Evolutionary conservation across 2,797 vertebrate genomes (phyloP).

Genomic region (Apogon talboti): DNA sequence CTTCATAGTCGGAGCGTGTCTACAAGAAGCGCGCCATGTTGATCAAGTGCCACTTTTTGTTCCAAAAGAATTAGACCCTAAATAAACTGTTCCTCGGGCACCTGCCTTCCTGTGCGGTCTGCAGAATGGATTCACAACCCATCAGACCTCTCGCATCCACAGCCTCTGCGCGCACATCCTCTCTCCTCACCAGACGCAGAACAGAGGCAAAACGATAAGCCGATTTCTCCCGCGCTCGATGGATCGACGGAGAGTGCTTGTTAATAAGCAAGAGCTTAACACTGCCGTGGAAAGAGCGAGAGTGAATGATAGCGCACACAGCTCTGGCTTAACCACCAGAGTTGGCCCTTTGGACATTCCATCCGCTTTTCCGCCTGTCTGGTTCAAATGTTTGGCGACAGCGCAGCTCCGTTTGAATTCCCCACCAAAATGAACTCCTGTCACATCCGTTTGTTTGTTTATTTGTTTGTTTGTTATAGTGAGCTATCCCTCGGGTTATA

Average conservation of each 20-base stretch:
- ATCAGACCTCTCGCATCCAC: slow-evolving; percentile 43
- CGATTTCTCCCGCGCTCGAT: slow-evolving; percentile 55
- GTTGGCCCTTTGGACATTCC: slow-evolving; percentile 44
- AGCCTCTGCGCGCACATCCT: slow-evolving; percentile 54
- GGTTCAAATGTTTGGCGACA: slow-evolving; percentile 21
- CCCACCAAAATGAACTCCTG: slow-evolving; percentile 18
- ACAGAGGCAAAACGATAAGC: slow-evolving; percentile 41
- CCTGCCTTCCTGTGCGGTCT: slow-evolving; percentile 30
- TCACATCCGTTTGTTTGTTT: slow-evolving; percentile 4
- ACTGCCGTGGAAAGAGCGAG: slow-evolving; percentile 16
- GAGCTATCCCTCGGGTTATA: not conserved
- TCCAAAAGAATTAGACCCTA: slow-evolving; percentile 1
- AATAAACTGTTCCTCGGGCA: slow-evolving; percentile 22
- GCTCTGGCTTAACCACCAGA: slow-evolving; percentile 9
- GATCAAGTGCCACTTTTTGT: slow-evolving; percentile 44
- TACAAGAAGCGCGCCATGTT: slow-evolving; percentile 30
- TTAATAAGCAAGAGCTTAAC: slow-evolving; percentile 52
- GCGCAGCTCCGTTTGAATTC: slow-evolving; percentile 29
- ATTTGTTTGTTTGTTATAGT: not conserved
- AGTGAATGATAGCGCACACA: slow-evolving; percentile 30
- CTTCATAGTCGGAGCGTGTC: slow-evolving; percentile 31
- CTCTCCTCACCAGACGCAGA: slow-evolving; percentile 51
- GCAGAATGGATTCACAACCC: slow-evolving; percentile 42
- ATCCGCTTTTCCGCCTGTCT: slow-evolving; percentile 17
- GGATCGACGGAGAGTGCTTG: slow-evolving; percentile 43